Evolutionary conservation across 2,888 invertebrate species (phyloP).

Genomic region (Dryadula phaetusa): DNA sequence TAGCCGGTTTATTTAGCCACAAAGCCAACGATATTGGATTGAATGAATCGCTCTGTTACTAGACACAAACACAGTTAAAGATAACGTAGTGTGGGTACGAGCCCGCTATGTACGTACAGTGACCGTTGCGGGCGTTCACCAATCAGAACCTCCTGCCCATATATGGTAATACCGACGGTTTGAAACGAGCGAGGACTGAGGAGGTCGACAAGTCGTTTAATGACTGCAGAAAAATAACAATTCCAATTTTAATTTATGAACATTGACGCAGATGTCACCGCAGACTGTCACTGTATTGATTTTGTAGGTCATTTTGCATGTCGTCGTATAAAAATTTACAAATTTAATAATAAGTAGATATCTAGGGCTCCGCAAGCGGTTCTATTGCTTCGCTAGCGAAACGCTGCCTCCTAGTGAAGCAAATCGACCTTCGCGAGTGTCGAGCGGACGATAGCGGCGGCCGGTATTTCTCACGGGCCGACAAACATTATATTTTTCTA

Average conservation of each 20-base stretch:
- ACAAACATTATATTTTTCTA: constrained; percentile 52
- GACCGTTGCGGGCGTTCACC: constrained; percentile 83
- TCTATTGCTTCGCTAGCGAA: constrained; percentile 70
- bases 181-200: constrained; percentile 79
- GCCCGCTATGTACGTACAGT: constrained; percentile 65
- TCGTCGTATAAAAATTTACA: constrained; percentile 54
- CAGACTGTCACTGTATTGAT: constrained; percentile 47
- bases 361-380: constrained; percentile 69
- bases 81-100: constrained; percentile 56
- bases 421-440: constrained; percentile 67
- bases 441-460: constrained; percentile 69
- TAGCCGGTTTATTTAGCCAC: constrained; percentile 50
- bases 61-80: constrained; percentile 33
- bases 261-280: constrained; percentile 57
- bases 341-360: constrained; percentile 57
- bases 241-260: constrained; percentile 67
- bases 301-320: constrained; percentile 61
- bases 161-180: constrained; percentile 90
- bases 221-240: constrained; percentile 58
- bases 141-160: constrained; percentile 90
- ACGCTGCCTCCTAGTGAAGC: constrained; percentile 65
- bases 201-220: constrained; percentile 52
- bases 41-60: constrained; percentile 43
- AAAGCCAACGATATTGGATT: constrained; percentile 42
- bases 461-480: constrained; percentile 78